These are phyloP conservation scores for Ostrea denselamellosa DNA, from an alignment of 1,140 invertebrate species.

Conservation along the genomic window DNA sequence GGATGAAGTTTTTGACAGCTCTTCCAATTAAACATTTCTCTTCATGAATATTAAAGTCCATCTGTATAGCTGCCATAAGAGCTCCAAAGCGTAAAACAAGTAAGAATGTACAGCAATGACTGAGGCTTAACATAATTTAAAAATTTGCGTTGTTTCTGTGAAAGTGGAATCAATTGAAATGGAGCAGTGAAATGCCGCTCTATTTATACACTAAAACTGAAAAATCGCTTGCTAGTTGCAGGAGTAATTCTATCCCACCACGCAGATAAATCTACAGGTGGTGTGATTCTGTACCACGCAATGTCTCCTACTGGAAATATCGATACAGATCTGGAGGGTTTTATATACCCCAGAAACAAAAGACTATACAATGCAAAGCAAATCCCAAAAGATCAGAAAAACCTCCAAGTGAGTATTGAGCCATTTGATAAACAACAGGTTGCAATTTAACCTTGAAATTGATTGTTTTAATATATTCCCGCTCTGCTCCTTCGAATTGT, in stretches of 20 bases:
- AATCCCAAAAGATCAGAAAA: background rate
- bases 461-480: background rate
- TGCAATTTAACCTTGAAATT: background rate
- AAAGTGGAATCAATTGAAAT: background rate
- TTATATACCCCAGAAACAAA: background rate
- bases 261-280: background rate
- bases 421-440: slow-evolving; percentile 16
- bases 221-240: background rate
- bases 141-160: background rate
- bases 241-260: background rate
- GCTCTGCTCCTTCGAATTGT: background rate
- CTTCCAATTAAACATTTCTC: background rate
- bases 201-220: background rate
- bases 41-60: background rate
- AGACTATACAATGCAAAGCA: background rate
- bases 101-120: background rate
- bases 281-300: background rate
- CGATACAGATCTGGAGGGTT: background rate
- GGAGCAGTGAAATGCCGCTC: background rate
- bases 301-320: background rate
- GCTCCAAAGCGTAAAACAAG: background rate
- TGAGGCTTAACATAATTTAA: background rate
- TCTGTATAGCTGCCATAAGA: background rate
- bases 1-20: background rate
- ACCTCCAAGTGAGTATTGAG: background rate